Conservation (phyloP, 2,113 vertebrate species). For the Seriola aureovittata region DNA sequence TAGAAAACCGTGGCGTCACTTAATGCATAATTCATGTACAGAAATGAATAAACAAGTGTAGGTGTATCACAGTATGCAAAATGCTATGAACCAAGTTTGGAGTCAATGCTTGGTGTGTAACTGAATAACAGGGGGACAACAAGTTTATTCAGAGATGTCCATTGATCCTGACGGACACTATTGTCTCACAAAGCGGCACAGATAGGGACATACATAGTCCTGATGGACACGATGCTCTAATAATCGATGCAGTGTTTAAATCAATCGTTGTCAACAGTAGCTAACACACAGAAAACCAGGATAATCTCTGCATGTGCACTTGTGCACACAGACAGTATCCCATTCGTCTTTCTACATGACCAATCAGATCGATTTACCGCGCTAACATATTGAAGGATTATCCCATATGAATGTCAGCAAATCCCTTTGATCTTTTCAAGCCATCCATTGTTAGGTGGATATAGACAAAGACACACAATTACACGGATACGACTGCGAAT, state of each 20-base stretch:
- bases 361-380: slow-evolving; percentile 37
- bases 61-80: background rate
- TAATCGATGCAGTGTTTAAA: no score
- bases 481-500: no score
- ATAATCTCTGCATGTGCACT: no score
- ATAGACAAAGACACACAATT: background rate
- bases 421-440: slow-evolving; percentile 30
- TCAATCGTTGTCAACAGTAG: no score
- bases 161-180: no score
- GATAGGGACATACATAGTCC: no score
- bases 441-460: background rate
- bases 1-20: background rate
- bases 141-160: no score
- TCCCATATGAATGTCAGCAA: slow-evolving; percentile 49
- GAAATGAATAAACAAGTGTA: background rate
- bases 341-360: background rate
- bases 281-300: no score
- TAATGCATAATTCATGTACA: no score
- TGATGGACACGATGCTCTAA: no score
- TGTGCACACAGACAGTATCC: no score
- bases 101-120: background rate
- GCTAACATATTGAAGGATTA: slow-evolving; percentile 44
- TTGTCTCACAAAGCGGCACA: no score
- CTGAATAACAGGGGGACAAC: background rate
- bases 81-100: background rate